Base-by-base conservation (phyloP, 2,797 vertebrate species). In the Gymnothorax javanicus region DNA sequence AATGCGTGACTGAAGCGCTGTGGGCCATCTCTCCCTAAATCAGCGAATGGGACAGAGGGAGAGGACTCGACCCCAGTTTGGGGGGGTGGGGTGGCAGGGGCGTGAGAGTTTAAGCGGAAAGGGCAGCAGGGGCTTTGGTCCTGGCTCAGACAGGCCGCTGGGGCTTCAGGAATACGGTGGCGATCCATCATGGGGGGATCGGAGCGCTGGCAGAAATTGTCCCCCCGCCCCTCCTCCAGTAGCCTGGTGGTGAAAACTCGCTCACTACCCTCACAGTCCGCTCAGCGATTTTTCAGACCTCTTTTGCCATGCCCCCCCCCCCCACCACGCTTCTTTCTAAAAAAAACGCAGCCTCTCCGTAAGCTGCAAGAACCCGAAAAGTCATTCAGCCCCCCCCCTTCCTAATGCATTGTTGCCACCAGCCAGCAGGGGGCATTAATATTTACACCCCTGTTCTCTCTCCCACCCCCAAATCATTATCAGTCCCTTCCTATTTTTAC, bases 401-500 rank as follows among this genome's bases (percentile, higher is more conserved):
- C 89, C 59, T 87, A 84, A 84, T 87, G 88, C 89, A 93, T 87
- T 91, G 89, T 88, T 79, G 90, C 89, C 73, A 89, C 85, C 89
- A 87, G 83, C 92, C 92, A 94, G 90, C 90, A 94, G 92, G 93
- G 92, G 93, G 92, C 90, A 91, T 77, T 91, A 90, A 91, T 85
- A 90, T 85, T 75, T 75, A 43, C 33, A 23, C 9, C 25, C 69
- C 69, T 27, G 25, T 12, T 11, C 7, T 27, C 71, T 13, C 27
- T 33, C 27, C 33, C 27, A 3, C 25, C 69, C 25, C 27, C 27
- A 12, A 77, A 56, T 1, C 54, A 82, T 13, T 20, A 58, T n/a
- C 81, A 9, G 25, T 58, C 82, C 82, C 57, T 4, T 60, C 56
- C 27, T 60, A 59, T 27, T 60, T 60, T 83, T 83, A 4, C 43